Conservation (phyloP, 2,113 vertebrate genomes). For the Microcebus tavaratra region DNA sequence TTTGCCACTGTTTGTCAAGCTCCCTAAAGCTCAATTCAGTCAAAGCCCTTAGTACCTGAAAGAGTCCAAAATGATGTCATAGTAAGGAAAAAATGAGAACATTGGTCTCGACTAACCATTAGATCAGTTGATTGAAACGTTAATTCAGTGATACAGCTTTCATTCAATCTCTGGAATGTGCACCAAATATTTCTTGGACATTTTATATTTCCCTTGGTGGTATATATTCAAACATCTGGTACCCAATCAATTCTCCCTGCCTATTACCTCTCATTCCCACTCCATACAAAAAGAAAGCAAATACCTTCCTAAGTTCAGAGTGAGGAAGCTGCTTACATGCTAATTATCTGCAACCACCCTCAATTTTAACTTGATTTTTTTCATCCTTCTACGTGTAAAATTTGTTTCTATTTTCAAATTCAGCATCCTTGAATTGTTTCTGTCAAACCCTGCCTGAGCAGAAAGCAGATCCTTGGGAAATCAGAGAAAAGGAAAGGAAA, state of each 20-base stretch:
- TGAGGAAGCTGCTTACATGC: background rate
- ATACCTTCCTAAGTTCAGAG: conserved; percentile 58
- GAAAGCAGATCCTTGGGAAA: conserved; percentile 47
- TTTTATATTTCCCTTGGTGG: conserved; percentile 55
- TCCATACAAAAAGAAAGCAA: conserved; percentile 26
- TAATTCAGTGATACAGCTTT: conserved; percentile 82
- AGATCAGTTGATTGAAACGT: conserved; percentile 77
- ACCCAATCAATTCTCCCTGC: conserved; percentile 56
- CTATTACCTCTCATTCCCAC: conserved; percentile 38
- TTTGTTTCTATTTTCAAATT: conserved; percentile 60
- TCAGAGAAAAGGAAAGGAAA: conserved; percentile 36
- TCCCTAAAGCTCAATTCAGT: conserved; percentile 76
- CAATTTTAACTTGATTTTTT: conserved; percentile 43
- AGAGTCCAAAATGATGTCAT: conserved; percentile 78
- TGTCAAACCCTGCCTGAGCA: background rate
- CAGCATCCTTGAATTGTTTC: conserved; percentile 25
- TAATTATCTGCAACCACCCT: conserved; percentile 67
- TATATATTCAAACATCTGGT: conserved; percentile 43
- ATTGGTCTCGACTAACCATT: conserved; percentile 57
- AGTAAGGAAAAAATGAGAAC: conserved; percentile 67
- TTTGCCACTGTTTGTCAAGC: conserved; percentile 73
- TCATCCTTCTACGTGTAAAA: conserved; percentile 36
- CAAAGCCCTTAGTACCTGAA: conserved; percentile 76
- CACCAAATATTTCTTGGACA: conserved; percentile 42
- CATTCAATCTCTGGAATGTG: conserved; percentile 70